Evolutionary conservation across 30 jellyfish, hydroid and myxozoan genomes (phyloP).

Genomic region (Aurelia aurita complex sp. Pacific): DNA sequence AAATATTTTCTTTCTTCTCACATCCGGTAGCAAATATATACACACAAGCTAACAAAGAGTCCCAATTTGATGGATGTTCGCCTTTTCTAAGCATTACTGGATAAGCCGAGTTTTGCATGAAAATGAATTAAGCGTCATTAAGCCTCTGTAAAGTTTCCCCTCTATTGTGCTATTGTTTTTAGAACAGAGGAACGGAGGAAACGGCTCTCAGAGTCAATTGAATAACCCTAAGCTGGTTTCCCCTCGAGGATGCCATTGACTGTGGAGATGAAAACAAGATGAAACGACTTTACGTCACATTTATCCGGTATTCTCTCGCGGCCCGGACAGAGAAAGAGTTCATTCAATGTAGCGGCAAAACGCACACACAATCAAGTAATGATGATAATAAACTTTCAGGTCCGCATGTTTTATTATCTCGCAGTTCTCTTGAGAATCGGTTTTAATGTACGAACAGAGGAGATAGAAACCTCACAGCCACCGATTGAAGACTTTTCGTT

Average conservation of each 20-base stretch:
- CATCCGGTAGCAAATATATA: constrained; percentile 78
- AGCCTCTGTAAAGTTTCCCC: constrained; percentile 74
- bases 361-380: constrained; percentile 3
- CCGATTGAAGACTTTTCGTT: not conserved
- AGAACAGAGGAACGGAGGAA: constrained; percentile 70
- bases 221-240: constrained; percentile 74
- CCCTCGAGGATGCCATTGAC: constrained; percentile 71
- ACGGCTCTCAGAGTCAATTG: constrained; percentile 83
- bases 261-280: constrained; percentile 63
- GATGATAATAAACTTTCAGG: constrained; percentile 12
- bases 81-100: constrained; percentile 76
- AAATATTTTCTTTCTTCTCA: constrained; percentile 71
- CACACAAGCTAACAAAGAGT: constrained; percentile 46
- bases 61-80: constrained; percentile 61
- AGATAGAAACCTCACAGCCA: constrained; percentile 8
- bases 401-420: not conserved
- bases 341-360: constrained; percentile 11
- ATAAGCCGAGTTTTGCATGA: constrained; percentile 63
- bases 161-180: constrained; percentile 57
- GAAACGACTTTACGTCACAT: constrained; percentile 61
- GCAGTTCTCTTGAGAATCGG: constrained; percentile 2
- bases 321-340: constrained; percentile 36
- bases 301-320: constrained; percentile 60
- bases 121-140: constrained; percentile 72
- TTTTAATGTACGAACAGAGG: not conserved